Evolutionary conservation across 1,140 invertebrate species (phyloP), one percentile per base, ranked within the genome.

Genomic region (Cydia amplana): DNA sequence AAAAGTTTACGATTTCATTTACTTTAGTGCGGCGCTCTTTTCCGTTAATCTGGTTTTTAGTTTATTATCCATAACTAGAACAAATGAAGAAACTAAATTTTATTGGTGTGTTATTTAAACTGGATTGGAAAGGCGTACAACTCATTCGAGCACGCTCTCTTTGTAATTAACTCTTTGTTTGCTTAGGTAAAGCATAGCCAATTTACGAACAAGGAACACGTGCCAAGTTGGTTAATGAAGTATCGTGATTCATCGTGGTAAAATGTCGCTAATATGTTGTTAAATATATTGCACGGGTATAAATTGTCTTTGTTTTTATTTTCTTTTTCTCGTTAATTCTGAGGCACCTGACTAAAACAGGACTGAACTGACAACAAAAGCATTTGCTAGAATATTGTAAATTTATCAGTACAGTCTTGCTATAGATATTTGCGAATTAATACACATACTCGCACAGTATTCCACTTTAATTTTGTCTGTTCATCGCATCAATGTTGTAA

Each of bases 1-100:
- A 77, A 76, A 76, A 75, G 55, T 82, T 80, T 82, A 82, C 80
- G 79, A 80, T 18, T 78, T 78, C 76, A 82, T 79, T 77, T 77
- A 75, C 76, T 80, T 80, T 78, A 36, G 23, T 32, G 14, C 64
- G 36, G 28, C 65, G 32, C 65, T 36, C 65, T 70, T 70, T 43
- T 70, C 65, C 28, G 32, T 36, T 32, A 18, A 70, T 70, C 65
- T 70, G 32, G 65, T 70, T 36, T 70, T 70, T 36, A 32, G n/a
- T 70, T 70, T 70, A 36, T 70, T 36, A 36, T 70, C 32, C 28
- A 18, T 36, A 36, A 36, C 14, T 40, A 18, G n/a, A 70, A 18
- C n/a, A 70, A 67, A 67, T 67, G 64, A 67, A 36, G 28, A 67
- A 67, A 67, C 64, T 25, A 25, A 23, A 70, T 70, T 70, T 43